These are phyloP conservation scores for Autographa gamma DNA, from an alignment of 2,888 invertebrate genomes.

Conservation along the genomic window DNA sequence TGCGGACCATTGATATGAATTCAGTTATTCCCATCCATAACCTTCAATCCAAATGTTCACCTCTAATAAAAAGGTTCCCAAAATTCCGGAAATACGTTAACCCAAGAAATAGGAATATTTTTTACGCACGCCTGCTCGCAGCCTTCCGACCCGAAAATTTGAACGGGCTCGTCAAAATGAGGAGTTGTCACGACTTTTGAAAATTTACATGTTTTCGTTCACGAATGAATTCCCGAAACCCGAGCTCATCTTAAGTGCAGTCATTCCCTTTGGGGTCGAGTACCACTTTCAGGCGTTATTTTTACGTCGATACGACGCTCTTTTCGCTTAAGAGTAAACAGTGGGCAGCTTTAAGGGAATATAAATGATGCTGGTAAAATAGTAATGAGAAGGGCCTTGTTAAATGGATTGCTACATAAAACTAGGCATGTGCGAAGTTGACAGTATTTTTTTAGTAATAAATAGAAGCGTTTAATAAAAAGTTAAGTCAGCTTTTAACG, in stretches of 20 bases:
- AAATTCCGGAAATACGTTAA: conserved; percentile 21
- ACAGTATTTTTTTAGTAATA: too few relatives aligned
- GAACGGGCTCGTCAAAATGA: conserved; percentile 45
- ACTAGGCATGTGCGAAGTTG: too few relatives aligned
- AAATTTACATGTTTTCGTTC: conserved; percentile 51
- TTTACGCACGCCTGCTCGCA: conserved; percentile 34
- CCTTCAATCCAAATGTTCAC: conserved; percentile 19
- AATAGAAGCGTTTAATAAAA: too few relatives aligned
- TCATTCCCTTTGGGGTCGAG: conserved; percentile 35
- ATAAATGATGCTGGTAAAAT: conserved; percentile 10
- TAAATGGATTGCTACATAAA: too few relatives aligned
- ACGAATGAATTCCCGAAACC: conserved; percentile 38
- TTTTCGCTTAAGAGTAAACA: conserved; percentile 11
- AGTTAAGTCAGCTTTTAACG: too few relatives aligned
- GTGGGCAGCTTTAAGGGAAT: background rate
- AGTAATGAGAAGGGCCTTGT: too few relatives aligned
- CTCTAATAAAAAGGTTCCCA: conserved; percentile 28
- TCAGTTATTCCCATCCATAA: conserved; percentile 11
- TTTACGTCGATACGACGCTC: conserved; percentile 23
- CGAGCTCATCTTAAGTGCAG: conserved; percentile 43
- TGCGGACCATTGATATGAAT: background rate
- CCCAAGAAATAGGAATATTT: conserved; percentile 27
- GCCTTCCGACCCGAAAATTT: conserved; percentile 32
- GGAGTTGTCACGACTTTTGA: conserved; percentile 46
- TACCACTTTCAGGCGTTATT: conserved; percentile 35